These are phyloP conservation scores for Calvadosia cruxmelitensis DNA, from an alignment of 30 jellyfish, hydroid and myxozoan species.

Conservation along the genomic window DNA sequence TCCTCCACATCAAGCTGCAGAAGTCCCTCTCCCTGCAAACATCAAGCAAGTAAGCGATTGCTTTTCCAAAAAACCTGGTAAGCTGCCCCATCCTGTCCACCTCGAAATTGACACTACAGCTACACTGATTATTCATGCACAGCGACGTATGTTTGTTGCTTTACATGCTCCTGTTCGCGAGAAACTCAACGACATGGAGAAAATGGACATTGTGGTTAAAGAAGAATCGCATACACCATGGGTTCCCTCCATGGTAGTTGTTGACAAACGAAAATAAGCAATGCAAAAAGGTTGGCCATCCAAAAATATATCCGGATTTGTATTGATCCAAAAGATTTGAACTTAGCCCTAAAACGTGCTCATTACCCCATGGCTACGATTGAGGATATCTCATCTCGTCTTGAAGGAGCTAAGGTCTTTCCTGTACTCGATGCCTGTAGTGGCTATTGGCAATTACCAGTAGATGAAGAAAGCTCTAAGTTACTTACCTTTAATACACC, in stretches of 20 bases:
- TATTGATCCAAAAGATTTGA: constrained; percentile 19
- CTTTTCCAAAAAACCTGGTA: not conserved
- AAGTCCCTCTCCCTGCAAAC: too few species aligned
- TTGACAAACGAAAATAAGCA: constrained; percentile 27
- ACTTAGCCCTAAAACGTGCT: too few species aligned
- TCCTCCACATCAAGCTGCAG: too few species aligned
- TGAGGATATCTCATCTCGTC: constrained; percentile 29
- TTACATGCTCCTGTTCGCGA: constrained; percentile 11
- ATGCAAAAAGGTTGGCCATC: constrained; percentile 20
- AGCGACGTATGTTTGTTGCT: constrained; percentile 16
- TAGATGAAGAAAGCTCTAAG: constrained; percentile 31
- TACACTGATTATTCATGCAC: constrained; percentile 21
- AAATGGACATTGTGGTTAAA: constrained; percentile 17
- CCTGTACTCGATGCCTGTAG: constrained; percentile 20
- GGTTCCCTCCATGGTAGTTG: constrained; percentile 34
- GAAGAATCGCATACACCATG: constrained; percentile 25
- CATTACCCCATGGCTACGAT: constrained; percentile 19
- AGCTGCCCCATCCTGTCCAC: not conserved
- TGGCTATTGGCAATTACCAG: constrained; percentile 32
- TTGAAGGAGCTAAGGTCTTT: constrained; percentile 17
- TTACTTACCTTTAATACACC: constrained; percentile 28
- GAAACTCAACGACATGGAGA: constrained; percentile 24
- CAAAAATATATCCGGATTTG: constrained; percentile 25
- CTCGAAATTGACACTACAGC: constrained; percentile 4
- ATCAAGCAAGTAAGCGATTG: too few species aligned